These are phyloP conservation scores for Drosophila erecta DNA, from an alignment of 1,140 invertebrate genomes.

Conservation along the genomic window DNA sequence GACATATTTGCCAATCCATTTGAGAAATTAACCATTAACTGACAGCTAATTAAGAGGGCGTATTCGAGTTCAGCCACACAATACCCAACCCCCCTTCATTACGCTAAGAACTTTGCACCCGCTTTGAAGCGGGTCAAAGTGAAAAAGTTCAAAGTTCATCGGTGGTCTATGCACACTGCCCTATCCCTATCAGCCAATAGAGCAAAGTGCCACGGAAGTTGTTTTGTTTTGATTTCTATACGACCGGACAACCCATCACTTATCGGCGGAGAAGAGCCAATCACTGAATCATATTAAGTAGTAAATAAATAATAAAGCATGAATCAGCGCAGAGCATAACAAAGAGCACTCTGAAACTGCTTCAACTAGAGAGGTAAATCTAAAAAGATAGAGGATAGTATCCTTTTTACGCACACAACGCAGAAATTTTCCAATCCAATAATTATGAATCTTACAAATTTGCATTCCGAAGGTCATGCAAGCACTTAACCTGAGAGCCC, in stretches of 20 bases:
- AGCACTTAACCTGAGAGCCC: constrained; percentile 5
- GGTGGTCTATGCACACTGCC: constrained; percentile 5
- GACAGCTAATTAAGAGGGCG: constrained; percentile 66
- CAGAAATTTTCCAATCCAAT: neutral
- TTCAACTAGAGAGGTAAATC: constrained; percentile 1
- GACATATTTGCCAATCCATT: constrained; percentile 72
- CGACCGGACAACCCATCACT: constrained; percentile 53
- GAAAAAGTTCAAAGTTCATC: constrained; percentile 33
- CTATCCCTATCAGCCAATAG: constrained; percentile 27
- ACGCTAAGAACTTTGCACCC: no score
- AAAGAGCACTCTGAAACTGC: neutral
- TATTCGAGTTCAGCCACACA: neutral
- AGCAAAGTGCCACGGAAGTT: constrained; percentile 21
- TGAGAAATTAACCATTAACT: constrained; percentile 42
- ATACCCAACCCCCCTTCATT: neutral
- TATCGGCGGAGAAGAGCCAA: constrained; percentile 35
- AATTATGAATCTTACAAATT: no score
- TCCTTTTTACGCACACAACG: neutral
- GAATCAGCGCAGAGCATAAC: constrained; percentile 3
- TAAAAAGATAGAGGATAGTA: neutral
- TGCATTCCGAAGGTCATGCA: neutral
- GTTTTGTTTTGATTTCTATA: constrained; percentile 64
- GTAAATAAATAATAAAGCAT: constrained; percentile 52
- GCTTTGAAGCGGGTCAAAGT: neutral
- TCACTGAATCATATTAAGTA: constrained; percentile 12